Percentiles rank a stretch among this genome's conserved stretches.
These are phyloP conservation scores for Torymus texanus DNA, from an alignment of 2,888 invertebrate genomes.

Conservation along the genomic window DNA sequence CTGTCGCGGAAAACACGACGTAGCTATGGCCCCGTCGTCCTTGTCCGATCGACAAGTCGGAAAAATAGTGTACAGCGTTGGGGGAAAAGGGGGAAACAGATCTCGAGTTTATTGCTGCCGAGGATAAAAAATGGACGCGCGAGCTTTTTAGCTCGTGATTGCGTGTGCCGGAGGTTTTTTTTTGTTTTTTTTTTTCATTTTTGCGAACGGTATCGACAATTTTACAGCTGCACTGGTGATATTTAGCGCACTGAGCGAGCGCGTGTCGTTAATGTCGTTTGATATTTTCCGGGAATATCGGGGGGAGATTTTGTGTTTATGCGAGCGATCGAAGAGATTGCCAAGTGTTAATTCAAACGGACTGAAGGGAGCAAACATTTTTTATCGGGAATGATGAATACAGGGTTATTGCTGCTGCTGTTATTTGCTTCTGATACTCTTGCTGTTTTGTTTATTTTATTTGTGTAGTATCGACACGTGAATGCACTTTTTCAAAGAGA, in stretches of 20 bases:
- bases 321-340: not conserved
- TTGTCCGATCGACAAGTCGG: slow-evolving; percentile 33
- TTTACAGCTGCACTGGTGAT: too few relatives aligned
- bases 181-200: not conserved
- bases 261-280: too few relatives aligned
- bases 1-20: slow-evolving; percentile 28
- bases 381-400: not conserved
- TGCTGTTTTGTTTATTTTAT: too few relatives aligned
- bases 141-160: not conserved
- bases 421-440: too few relatives aligned
- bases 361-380: not conserved
- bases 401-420: too few relatives aligned
- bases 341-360: not conserved
- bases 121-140: not conserved
- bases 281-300: too few relatives aligned
- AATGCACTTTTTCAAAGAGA: too few relatives aligned
- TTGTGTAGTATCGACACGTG: too few relatives aligned
- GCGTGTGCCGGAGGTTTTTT: not conserved
- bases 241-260: too few relatives aligned
- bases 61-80: slow-evolving; percentile 16
- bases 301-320: too few relatives aligned
- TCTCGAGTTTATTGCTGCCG: slow-evolving; percentile 22
- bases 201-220: too few relatives aligned
- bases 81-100: not conserved
- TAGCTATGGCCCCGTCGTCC: not conserved